These are phyloP conservation scores for Diacarnus erythraeanus DNA, from an alignment of 37 sponge, comb jelly and placozoan species.

Conservation along the genomic window DNA sequence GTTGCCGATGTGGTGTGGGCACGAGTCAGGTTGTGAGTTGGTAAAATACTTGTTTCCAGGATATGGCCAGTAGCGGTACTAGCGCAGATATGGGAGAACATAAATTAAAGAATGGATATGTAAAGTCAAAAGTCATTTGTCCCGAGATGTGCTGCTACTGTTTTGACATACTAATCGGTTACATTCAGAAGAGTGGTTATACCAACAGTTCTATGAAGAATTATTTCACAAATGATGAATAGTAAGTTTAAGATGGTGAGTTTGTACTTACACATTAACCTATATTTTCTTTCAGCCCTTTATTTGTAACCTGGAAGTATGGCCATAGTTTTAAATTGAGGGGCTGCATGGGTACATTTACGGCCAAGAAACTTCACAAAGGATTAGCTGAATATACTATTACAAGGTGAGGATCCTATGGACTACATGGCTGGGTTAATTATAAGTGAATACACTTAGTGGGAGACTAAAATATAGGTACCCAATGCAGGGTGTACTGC, in stretches of 20 bases:
- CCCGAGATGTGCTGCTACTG: slow-evolving; percentile 97
- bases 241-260: slow-evolving; percentile 36
- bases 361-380: slow-evolving; percentile 78
- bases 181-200: slow-evolving; percentile 41
- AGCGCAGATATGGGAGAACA: too few relatives aligned
- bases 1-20: too few relatives aligned
- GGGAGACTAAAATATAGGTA: too few relatives aligned
- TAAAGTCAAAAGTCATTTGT: slow-evolving; percentile 20
- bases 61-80: neutral
- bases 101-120: neutral
- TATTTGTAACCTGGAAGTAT: slow-evolving; percentile 98
- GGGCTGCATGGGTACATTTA: slow-evolving; percentile 98
- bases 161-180: slow-evolving; percentile 85
- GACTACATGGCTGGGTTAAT: neutral
- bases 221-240: slow-evolving; percentile 55
- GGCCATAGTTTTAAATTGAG: slow-evolving; percentile 71
- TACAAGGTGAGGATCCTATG: slow-evolving; percentile 64
- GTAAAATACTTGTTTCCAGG: too few relatives aligned
- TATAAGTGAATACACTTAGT: too few relatives aligned
- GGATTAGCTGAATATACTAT: slow-evolving; percentile 93
- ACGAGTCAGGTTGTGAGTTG: too few relatives aligned
- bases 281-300: slow-evolving; percentile 57
- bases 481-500: neutral
- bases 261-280: neutral
- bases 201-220: slow-evolving; percentile 26